These are phyloP conservation scores for Amitus sp. DNA, from an alignment of 2,888 invertebrate genomes.

Conservation along the genomic window DNA sequence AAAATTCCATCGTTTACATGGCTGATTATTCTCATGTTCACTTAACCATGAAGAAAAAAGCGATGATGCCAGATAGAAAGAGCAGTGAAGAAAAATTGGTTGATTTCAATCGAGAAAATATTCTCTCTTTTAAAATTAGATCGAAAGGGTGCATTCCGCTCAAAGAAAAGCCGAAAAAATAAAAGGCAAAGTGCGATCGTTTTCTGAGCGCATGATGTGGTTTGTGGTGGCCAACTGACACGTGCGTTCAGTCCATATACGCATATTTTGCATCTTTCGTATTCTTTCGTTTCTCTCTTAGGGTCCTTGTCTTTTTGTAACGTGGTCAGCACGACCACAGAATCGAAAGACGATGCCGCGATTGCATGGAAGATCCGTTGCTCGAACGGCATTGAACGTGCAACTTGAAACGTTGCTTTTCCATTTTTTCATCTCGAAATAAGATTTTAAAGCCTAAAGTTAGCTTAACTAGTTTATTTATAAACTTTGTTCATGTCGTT, in stretches of 20 bases:
- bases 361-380: slow-evolving; percentile 23
- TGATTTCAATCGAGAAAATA: too few relatives aligned
- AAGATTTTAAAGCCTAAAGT: too few relatives aligned
- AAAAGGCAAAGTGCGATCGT: slow-evolving; percentile 13
- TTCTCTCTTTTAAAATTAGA: too few relatives aligned
- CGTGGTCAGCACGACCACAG: slow-evolving; percentile 35
- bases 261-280: slow-evolving; percentile 17
- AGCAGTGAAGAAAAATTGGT: too few relatives aligned
- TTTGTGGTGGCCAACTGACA: slow-evolving; percentile 25
- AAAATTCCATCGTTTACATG: too few relatives aligned
- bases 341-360: slow-evolving; percentile 32
- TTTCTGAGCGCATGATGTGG: slow-evolving; percentile 20
- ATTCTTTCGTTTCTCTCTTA: slow-evolving; percentile 14
- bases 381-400: slow-evolving; percentile 14
- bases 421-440: background rate
- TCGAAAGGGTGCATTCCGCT: too few relatives aligned
- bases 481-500: too few relatives aligned
- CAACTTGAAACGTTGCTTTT: slow-evolving; percentile 5
- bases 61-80: too few relatives aligned
- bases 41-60: too few relatives aligned
- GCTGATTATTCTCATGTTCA: too few relatives aligned
- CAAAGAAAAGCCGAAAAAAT: too few relatives aligned
- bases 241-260: slow-evolving; percentile 29
- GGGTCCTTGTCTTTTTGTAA: slow-evolving; percentile 33
- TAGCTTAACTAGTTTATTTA: too few relatives aligned